A percentile compares a stretch with the other conserved stretches of the same genome.
Evolutionary conservation across 2,888 invertebrate genomes (phyloP).

Genomic region (Tetanocera ferruginea): DNA sequence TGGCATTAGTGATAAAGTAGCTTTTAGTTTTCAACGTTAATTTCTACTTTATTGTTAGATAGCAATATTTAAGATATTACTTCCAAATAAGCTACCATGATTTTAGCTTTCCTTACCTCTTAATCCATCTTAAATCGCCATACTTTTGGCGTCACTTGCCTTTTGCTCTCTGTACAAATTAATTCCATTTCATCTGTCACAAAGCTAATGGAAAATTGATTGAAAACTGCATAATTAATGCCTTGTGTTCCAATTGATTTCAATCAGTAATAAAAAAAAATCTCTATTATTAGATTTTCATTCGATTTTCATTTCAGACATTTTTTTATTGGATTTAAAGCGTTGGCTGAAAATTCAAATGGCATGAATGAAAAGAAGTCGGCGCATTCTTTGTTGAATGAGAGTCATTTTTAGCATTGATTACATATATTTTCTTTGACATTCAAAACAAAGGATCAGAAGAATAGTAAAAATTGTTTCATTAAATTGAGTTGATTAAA

Average conservation of each 20-base stretch:
- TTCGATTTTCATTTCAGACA: neutral
- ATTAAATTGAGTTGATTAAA: neutral
- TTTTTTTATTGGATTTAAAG: slow-evolving; percentile 6
- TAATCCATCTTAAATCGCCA: neutral
- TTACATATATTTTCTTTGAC: neutral
- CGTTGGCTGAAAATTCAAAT: neutral
- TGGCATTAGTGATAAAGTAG: too few relatives aligned
- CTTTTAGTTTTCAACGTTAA: too few relatives aligned
- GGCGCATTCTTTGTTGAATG: neutral
- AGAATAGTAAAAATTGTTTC: neutral
- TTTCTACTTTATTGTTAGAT: too few relatives aligned
- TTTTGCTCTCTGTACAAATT: neutral
- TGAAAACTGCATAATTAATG: slow-evolving; percentile 35
- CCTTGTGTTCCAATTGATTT: slow-evolving; percentile 11
- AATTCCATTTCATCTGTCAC: slow-evolving; percentile 24
- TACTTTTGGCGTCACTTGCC: neutral
- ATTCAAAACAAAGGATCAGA: neutral
- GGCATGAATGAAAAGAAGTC: neutral
- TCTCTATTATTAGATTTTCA: slow-evolving; percentile 25
- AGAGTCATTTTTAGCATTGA: neutral
- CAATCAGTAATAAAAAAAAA: neutral
- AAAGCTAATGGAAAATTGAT: slow-evolving; percentile 31
- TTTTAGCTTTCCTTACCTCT: neutral
- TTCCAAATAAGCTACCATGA: too few relatives aligned
- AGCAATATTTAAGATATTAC: too few relatives aligned